phyloP scores from a whole-genome alignment of 2,888 invertebrate genomes.

The Phymatocera aterrima region DNA sequence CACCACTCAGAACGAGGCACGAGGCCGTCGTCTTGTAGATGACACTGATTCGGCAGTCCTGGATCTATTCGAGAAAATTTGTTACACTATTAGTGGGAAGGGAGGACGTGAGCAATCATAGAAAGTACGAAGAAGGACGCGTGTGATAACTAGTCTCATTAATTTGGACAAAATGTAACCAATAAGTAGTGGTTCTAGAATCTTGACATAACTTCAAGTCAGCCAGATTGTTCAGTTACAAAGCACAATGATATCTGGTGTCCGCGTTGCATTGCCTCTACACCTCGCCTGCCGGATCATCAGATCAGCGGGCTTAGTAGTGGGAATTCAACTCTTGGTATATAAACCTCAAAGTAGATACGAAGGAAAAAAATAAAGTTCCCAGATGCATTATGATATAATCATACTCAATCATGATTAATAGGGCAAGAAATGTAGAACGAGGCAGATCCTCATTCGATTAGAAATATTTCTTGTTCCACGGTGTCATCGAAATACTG shows the following conservation, averaged over 20 bases:
- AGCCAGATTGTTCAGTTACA: background rate
- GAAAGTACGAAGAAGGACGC: background rate
- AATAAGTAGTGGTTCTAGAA: too few species aligned
- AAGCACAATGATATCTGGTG: background rate
- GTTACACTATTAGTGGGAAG: background rate
- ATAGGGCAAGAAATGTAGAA: too few species aligned
- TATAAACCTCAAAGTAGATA: too few species aligned
- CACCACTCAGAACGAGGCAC: conserved; percentile 7
- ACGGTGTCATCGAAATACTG: too few species aligned
- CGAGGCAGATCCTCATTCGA: too few species aligned
- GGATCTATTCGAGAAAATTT: background rate
- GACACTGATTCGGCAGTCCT: background rate
- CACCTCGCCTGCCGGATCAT: background rate
- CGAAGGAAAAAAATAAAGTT: too few species aligned
- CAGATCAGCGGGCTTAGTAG: background rate
- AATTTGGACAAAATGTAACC: too few species aligned
- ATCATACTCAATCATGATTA: too few species aligned
- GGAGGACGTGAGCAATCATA: background rate
- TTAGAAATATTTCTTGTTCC: too few species aligned
- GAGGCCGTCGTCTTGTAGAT: background rate
- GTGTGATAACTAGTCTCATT: conserved; percentile 11
- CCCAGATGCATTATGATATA: too few species aligned
- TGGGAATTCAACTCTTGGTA: background rate
- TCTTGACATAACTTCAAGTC: too few species aligned
- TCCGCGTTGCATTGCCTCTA: conserved; percentile 10